Conservation (phyloP, 2,797 vertebrate species). For the Pyrrhura leucotis region DNA sequence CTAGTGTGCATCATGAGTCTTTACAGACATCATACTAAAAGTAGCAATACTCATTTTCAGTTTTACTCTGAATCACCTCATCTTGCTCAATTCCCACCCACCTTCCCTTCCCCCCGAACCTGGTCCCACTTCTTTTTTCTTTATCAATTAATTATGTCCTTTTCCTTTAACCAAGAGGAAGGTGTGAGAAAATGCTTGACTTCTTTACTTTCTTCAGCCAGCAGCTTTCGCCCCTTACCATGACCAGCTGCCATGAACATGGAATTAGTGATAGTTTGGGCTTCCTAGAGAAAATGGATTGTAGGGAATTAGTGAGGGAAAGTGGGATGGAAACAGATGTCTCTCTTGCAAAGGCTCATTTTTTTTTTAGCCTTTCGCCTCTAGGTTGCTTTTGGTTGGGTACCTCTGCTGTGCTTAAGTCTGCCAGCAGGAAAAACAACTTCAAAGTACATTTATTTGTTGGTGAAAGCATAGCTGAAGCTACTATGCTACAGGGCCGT, state of each 20-base stretch:
- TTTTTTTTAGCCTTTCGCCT: neutral
- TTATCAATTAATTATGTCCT: neutral
- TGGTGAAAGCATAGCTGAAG: neutral
- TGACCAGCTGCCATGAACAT: neutral
- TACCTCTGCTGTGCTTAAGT: neutral
- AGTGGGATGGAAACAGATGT: neutral
- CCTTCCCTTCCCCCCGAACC: neutral
- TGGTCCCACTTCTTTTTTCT: neutral
- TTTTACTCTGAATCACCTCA: neutral
- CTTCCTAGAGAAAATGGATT: neutral
- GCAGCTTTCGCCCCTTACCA: neutral
- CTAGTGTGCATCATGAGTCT: neutral
- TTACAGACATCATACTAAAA: neutral
- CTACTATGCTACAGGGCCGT: accelerated
- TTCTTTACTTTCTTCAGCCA: neutral
- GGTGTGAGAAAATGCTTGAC: neutral
- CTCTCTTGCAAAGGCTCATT: neutral
- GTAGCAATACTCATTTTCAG: neutral
- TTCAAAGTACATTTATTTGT: neutral
- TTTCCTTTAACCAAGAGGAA: neutral
- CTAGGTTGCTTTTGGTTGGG: neutral
- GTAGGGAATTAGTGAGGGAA: neutral
- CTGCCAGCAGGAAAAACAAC: neutral
- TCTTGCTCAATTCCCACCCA: neutral
- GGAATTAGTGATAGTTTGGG: neutral